Conservation (phyloP, 2,113 vertebrate species). For the Notarius quadriscutis region DNA sequence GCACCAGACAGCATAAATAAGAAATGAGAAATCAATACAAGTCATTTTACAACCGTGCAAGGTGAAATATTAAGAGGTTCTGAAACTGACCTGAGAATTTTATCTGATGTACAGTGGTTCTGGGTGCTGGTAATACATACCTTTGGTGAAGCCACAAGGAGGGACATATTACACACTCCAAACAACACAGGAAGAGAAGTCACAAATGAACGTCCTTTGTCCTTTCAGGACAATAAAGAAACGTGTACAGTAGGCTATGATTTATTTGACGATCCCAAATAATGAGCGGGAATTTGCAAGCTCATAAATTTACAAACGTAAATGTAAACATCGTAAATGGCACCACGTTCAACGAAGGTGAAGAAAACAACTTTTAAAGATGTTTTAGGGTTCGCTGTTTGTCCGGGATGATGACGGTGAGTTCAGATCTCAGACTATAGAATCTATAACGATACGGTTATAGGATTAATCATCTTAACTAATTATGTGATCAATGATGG, state of each 20-base stretch:
- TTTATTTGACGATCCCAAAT: background rate
- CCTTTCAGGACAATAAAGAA: background rate
- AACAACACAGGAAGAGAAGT: constrained; percentile 22
- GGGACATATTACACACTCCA: constrained; percentile 64
- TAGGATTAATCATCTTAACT: background rate
- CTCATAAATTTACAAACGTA: background rate
- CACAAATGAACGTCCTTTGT: constrained; percentile 4
- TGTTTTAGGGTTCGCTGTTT: background rate
- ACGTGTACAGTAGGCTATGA: background rate
- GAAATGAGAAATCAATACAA: constrained; percentile 76
- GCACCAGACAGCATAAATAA: constrained; percentile 74
- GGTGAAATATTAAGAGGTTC: constrained; percentile 76
- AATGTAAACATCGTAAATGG: background rate
- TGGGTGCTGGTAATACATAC: constrained; percentile 69
- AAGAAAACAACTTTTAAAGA: background rate
- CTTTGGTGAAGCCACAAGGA: constrained; percentile 57
- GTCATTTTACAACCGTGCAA: constrained; percentile 65
- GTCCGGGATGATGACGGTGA: background rate
- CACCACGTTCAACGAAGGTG: background rate
- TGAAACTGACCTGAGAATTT: constrained; percentile 69
- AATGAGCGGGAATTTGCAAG: background rate
- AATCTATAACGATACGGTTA: background rate
- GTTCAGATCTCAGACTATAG: background rate
- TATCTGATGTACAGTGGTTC: constrained; percentile 50
- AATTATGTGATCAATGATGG: background rate